Base-by-base conservation (phyloP, 2,113 vertebrate genomes). In the Regulus satrapa region DNA sequence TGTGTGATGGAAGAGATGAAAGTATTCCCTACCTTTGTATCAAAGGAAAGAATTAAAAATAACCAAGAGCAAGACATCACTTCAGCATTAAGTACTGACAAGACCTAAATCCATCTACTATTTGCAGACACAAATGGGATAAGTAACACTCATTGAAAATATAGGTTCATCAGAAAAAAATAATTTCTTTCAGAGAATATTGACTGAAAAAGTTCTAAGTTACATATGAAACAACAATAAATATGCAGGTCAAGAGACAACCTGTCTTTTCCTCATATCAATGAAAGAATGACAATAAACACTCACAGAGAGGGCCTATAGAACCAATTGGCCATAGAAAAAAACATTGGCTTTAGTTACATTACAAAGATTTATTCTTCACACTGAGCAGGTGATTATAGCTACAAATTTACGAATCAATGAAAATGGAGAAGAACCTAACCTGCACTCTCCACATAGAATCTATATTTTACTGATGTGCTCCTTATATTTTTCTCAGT, bases 41-140 rank as follows among this genome's bases (percentile, higher is more conserved):
- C 90, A 95, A 93, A 93, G 49, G 14, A 85, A 83, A 88, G 71
- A 89, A 93, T 73, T 94, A 88, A 97, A 93, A 93, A 96, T 79
- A 95, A 79, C 74, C 88, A 69, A 90, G 32, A 92, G 82, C 54
- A 73, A 94, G 54, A 73, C 14, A 92, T 75, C 49, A 32, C 11
- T 68, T 92, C 74, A 87, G 40, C 20, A 92, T 51, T 36, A 89
- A 79, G n/a, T 51, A 89, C 49, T 79, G 49, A 87, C 48, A 32
- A 94, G 64, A 89, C 73, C 77, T 89, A 89, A 87, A 95, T 93
- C 59, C 41, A 77, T 77, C 76, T 14, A 66, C 34, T 69, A 24
- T 88, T 88, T 84, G 6, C 40, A 93, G 87, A 91, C 20, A 82
- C 28, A 85, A 75, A 63, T 0, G 0, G 18, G 82, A 85, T 92